phyloP scores from a whole-genome alignment of 2,797 vertebrate genomes.

The Orestias chungarensis region DNA sequence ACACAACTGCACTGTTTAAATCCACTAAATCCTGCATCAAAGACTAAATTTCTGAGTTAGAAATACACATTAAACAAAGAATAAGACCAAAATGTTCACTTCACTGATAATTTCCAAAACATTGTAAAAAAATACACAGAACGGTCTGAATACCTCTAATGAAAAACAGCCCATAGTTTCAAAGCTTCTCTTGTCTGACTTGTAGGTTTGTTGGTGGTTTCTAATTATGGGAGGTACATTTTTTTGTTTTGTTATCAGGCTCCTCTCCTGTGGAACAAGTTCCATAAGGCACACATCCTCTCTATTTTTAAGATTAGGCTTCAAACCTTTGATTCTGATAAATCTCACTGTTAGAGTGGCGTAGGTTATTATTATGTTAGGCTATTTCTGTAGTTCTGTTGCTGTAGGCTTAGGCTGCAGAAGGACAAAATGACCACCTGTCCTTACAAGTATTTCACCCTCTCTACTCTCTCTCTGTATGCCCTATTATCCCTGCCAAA shows the following conservation, averaged over 20 bases:
- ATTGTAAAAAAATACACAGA: not conserved
- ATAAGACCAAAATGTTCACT: not conserved
- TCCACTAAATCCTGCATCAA: not conserved
- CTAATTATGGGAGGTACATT: not conserved
- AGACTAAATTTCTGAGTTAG: not conserved
- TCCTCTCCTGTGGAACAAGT: not conserved
- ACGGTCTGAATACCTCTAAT: no score
- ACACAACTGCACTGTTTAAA: not conserved
- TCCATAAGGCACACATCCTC: not conserved
- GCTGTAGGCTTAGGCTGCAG: not conserved
- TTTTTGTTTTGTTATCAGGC: no score
- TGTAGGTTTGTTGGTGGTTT: not conserved
- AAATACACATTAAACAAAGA: not conserved
- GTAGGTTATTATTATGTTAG: not conserved
- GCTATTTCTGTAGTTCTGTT: not conserved
- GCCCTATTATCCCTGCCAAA: not conserved
- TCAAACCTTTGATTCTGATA: not conserved
- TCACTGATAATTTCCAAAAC: not conserved
- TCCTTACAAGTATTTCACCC: not conserved
- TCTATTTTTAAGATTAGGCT: not conserved
- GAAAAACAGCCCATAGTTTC: no score
- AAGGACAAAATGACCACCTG: not conserved
- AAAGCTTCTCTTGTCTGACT: not conserved
- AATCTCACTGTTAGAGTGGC: not conserved
- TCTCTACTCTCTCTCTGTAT: not conserved